A percentile compares a stretch with the other conserved stretches of the same genome.
Conservation (phyloP, 2,888 invertebrate genomes). For the Morpho deidamia region DNA sequence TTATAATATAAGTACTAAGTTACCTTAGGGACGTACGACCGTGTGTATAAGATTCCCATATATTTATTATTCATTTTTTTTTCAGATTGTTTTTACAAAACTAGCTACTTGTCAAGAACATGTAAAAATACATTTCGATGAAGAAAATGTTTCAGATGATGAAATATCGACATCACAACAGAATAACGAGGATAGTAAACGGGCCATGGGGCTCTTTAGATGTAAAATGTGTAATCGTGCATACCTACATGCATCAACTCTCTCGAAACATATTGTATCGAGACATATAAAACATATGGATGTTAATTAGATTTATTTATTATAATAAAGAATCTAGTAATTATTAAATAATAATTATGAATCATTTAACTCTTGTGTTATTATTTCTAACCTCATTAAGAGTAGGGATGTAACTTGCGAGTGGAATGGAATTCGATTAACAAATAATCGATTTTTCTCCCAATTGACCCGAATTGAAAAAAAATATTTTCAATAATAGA, state of each 20-base stretch:
- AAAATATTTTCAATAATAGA: too few relatives aligned
- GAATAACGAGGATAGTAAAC: conserved; percentile 11
- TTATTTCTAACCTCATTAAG: too few relatives aligned
- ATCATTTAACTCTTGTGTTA: too few relatives aligned
- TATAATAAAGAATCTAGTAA: background rate
- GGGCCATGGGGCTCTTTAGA: conserved; percentile 27
- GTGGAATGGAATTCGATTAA: too few relatives aligned
- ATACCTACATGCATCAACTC: conserved; percentile 50
- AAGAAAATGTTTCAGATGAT: conserved; percentile 9
- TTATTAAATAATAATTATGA: too few relatives aligned
- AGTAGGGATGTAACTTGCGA: too few relatives aligned
- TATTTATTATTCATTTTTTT: conserved; percentile 15
- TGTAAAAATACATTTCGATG: conserved; percentile 44
- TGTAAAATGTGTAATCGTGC: conserved; percentile 62
- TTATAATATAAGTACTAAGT: too few relatives aligned
- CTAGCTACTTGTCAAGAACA: conserved; percentile 47
- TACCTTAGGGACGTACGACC: too few relatives aligned
- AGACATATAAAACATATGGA: conserved; percentile 46
- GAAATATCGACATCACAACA: conserved; percentile 5
- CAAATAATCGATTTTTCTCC: too few relatives aligned
- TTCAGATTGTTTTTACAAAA: conserved; percentile 51
- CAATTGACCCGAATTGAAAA: too few relatives aligned
- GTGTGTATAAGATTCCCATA: too few relatives aligned
- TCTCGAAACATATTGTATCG: conserved; percentile 60
- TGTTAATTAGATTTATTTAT: background rate